Percentiles rank a stretch among this genome's conserved stretches.
phyloP scores from a whole-genome alignment of 2,888 invertebrate species.

The Rambutsinella grinnellia region DNA sequence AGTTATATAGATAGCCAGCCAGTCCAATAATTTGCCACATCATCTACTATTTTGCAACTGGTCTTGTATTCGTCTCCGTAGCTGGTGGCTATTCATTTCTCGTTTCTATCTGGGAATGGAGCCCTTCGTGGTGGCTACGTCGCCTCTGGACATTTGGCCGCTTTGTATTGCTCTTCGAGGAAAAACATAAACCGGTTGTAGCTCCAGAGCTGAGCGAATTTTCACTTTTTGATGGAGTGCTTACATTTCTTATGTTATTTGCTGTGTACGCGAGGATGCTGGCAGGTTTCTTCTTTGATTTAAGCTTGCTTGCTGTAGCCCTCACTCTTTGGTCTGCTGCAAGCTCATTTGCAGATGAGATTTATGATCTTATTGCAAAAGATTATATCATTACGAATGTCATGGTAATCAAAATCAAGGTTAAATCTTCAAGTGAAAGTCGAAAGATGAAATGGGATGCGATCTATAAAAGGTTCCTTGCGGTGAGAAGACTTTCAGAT shows the following conservation, averaged over 20 bases:
- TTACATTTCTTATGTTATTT: not conserved
- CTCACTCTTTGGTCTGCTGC: constrained; percentile 17
- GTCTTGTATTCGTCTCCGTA: not conserved
- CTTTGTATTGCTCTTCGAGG: not conserved
- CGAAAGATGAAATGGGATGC: not conserved
- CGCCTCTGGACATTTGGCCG: not conserved
- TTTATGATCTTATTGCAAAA: no score
- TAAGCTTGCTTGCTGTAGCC: not conserved
- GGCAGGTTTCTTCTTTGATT: no score
- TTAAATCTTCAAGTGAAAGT: no score
- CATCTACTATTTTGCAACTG: not conserved
- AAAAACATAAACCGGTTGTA: not conserved
- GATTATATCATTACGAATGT: not conserved
- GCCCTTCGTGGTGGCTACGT: constrained; percentile 15
- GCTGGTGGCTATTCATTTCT: not conserved
- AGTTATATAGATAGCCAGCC: no score
- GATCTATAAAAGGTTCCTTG: constrained; percentile 1
- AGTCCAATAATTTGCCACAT: not conserved
- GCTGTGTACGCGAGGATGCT: no score
- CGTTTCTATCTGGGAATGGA: constrained; percentile 4
- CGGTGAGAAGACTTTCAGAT: constrained; percentile 6
- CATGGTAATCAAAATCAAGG: no score
- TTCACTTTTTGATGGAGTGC: not conserved
- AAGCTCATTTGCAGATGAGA: constrained; percentile 4
- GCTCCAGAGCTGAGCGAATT: not conserved